These are phyloP conservation scores for Andrena praecox DNA, from an alignment of 2,888 invertebrate genomes.

Conservation along the genomic window DNA sequence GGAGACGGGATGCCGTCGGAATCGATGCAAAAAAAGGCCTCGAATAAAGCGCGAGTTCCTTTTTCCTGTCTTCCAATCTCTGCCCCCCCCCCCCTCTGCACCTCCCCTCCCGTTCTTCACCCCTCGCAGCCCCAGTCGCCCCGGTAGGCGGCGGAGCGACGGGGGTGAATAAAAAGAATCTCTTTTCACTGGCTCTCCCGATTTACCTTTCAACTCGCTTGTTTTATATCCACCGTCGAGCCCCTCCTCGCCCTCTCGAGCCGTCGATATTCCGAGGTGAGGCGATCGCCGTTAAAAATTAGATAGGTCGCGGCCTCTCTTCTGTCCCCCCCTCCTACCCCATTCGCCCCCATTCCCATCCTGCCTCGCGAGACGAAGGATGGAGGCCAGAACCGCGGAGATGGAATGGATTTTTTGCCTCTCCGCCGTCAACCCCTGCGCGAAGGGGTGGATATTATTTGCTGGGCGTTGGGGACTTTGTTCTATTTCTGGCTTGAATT, in stretches of 20 bases:
- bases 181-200: slow-evolving; percentile 77
- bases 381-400: slow-evolving; percentile 33
- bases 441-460: slow-evolving; percentile 27
- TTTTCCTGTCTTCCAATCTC: slow-evolving; percentile 76
- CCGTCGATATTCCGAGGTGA: slow-evolving; percentile 73
- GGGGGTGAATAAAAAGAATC: slow-evolving; percentile 72
- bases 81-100: slow-evolving; percentile 42
- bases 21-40: slow-evolving; percentile 71
- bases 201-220: slow-evolving; percentile 82
- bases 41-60: slow-evolving; percentile 77
- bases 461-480: slow-evolving; percentile 3
- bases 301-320: slow-evolving; percentile 66
- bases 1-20: slow-evolving; percentile 62
- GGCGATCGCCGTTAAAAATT: slow-evolving; percentile 76
- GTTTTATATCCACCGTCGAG: slow-evolving; percentile 76
- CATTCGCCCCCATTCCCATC: slow-evolving; percentile 6
- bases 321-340: slow-evolving; percentile 6
- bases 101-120: background rate
- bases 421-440: background rate
- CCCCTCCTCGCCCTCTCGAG: slow-evolving; percentile 42
- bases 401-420: slow-evolving; percentile 23
- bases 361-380: slow-evolving; percentile 17
- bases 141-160: slow-evolving; percentile 13
- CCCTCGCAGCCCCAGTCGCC: slow-evolving; percentile 22
- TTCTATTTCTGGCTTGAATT: background rate